These are phyloP conservation scores for Solen grandis DNA, from an alignment of 1,140 invertebrate genomes.

Conservation along the genomic window DNA sequence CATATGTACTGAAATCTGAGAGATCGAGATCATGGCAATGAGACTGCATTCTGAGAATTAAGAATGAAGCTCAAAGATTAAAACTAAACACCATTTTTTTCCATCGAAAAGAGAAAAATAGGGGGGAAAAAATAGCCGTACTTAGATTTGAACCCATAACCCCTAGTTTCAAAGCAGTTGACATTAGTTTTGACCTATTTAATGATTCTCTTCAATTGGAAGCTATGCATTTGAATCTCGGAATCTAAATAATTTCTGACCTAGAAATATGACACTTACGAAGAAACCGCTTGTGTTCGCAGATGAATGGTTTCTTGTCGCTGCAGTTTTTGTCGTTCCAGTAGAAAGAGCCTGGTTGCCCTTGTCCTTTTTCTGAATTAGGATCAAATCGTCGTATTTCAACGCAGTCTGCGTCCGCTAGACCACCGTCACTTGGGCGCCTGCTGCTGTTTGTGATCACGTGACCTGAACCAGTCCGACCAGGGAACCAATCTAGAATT, in stretches of 20 bases:
- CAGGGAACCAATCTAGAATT: slow-evolving; percentile 90
- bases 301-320: slow-evolving; percentile 87
- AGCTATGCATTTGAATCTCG: too few species aligned
- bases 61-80: too few species aligned
- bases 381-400: slow-evolving; percentile 86
- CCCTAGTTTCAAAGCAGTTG: too few species aligned
- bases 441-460: slow-evolving; percentile 74
- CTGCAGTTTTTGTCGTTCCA: slow-evolving; percentile 90
- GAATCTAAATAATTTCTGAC: too few species aligned
- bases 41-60: too few species aligned
- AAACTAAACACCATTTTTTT: too few species aligned
- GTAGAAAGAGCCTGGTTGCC: slow-evolving; percentile 81
- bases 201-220: too few species aligned
- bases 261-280: neutral
- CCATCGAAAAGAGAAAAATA: neutral
- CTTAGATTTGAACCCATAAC: neutral
- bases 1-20: too few species aligned
- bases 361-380: slow-evolving; percentile 72
- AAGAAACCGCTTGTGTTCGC: slow-evolving; percentile 80
- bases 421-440: slow-evolving; percentile 90
- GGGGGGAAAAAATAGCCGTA: neutral
- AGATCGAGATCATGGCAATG: too few species aligned
- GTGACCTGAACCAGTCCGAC: slow-evolving; percentile 85
- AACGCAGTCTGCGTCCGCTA: slow-evolving; percentile 89
- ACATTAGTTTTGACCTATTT: neutral